Evolutionary conservation across 2,113 vertebrate genomes (phyloP).

Genomic region (Chaetodon trifascialis): DNA sequence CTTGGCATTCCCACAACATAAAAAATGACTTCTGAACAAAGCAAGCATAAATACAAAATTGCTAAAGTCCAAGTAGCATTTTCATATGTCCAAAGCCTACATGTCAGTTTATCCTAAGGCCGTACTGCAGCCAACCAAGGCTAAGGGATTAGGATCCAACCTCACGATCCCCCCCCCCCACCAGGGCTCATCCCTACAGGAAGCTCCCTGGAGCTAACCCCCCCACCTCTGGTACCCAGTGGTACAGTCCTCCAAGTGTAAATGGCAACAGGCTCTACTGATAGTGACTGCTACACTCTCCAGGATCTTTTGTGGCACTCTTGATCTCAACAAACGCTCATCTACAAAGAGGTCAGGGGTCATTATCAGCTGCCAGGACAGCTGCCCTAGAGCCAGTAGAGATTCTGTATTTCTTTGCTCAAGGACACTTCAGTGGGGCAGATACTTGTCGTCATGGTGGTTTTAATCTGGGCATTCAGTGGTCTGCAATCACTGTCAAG

Average conservation of each 20-base stretch:
- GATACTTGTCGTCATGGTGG: constrained; percentile 48
- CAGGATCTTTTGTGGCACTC: constrained; percentile 3
- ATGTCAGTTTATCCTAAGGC: constrained; percentile 80
- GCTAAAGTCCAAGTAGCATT: constrained; percentile 68
- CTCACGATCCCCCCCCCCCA: constrained; percentile 77
- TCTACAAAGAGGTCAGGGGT: constrained; percentile 49
- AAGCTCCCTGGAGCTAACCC: constrained; percentile 58
- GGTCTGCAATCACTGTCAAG: constrained; percentile 12
- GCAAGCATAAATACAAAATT: constrained; percentile 32
- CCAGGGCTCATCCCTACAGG: constrained; percentile 81
- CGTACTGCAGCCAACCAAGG: constrained; percentile 81
- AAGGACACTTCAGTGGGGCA: constrained; percentile 32
- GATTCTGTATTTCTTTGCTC: constrained; percentile 3
- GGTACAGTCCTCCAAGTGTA: constrained; percentile 79
- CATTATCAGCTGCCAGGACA: constrained; percentile 17
- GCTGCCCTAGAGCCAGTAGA: not conserved
- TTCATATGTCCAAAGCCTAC: constrained; percentile 69
- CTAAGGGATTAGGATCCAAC: constrained; percentile 88
- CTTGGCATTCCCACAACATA: constrained; percentile 54
- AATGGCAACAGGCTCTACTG: constrained; percentile 62
- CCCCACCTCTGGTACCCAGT: constrained; percentile 45
- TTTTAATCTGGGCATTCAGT: not conserved
- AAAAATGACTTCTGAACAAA: constrained; percentile 31
- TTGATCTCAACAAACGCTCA: constrained; percentile 25
- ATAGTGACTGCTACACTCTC: constrained; percentile 12